phyloP scores from a whole-genome alignment of 2,888 invertebrate species.

The Eilema caniola region DNA sequence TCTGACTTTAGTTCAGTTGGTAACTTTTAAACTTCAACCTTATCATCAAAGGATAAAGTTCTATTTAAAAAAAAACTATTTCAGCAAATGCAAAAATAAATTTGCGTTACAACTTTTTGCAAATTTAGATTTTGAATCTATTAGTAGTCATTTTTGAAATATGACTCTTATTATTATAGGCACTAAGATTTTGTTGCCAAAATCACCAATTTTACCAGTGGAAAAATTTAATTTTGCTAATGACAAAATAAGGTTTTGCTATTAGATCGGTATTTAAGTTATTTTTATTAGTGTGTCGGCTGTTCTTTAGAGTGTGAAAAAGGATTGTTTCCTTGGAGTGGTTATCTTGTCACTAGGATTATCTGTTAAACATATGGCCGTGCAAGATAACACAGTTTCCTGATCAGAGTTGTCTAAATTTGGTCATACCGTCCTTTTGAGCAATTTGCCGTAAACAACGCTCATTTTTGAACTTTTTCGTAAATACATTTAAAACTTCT shows the following conservation, averaged over 20 bases:
- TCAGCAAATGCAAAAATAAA: constrained; percentile 21
- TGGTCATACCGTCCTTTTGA: constrained; percentile 29
- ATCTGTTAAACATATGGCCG: constrained; percentile 14
- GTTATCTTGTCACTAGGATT: constrained; percentile 21
- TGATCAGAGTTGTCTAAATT: constrained; percentile 36
- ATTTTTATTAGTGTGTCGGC: constrained; percentile 28
- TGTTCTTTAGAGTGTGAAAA: constrained; percentile 29
- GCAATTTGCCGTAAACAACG: constrained; percentile 8
- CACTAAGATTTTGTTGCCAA: background rate
- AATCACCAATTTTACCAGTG: fast-evolving
- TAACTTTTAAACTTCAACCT: background rate
- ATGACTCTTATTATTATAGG: background rate
- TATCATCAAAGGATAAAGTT: constrained; percentile 7
- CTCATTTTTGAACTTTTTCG: constrained; percentile 35
- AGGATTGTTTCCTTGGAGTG: constrained; percentile 24
- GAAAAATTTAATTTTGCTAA: constrained; percentile 21
- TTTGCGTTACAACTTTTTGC: constrained; percentile 28
- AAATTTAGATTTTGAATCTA: constrained; percentile 21
- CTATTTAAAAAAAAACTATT: background rate
- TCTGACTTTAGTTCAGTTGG: constrained; percentile 25
- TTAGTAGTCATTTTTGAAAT: background rate
- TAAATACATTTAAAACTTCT: constrained; percentile 17
- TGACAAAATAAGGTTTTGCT: constrained; percentile 32
- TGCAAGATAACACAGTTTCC: constrained; percentile 31
- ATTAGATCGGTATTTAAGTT: constrained; percentile 45